Evolutionary conservation across 2,888 invertebrate species (phyloP).

Genomic region (Leptinotarsa peninsularis): DNA sequence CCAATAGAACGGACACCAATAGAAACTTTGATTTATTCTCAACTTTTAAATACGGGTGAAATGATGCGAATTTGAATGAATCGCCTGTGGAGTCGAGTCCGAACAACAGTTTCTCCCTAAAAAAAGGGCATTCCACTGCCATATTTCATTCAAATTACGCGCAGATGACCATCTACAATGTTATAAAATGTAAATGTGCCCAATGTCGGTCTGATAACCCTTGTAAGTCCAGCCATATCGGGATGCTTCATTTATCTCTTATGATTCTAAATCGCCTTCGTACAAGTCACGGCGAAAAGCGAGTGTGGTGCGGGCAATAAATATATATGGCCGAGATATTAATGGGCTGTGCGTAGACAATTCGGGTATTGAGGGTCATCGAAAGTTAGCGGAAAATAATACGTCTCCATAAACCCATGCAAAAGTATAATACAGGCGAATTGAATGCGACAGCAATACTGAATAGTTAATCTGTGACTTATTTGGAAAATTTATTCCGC

Average conservation of each 20-base stretch:
- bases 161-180: slow-evolving; percentile 63
- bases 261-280: slow-evolving; percentile 58
- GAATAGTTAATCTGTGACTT: neutral
- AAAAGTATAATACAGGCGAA: neutral
- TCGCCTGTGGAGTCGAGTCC: slow-evolving; percentile 31
- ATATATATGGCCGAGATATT: slow-evolving; percentile 58
- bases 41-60: slow-evolving; percentile 46
- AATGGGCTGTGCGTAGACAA: slow-evolving; percentile 55
- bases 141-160: slow-evolving; percentile 62
- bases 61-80: slow-evolving; percentile 36
- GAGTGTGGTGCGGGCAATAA: slow-evolving; percentile 58
- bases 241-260: slow-evolving; percentile 65
- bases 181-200: slow-evolving; percentile 63
- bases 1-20: slow-evolving; percentile 6
- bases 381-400: slow-evolving; percentile 16
- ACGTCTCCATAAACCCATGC: slow-evolving; percentile 27
- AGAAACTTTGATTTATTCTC: slow-evolving; percentile 42
- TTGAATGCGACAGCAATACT: neutral
- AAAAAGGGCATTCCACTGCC: slow-evolving; percentile 50
- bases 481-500: too few relatives aligned
- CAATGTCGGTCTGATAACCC: slow-evolving; percentile 61
- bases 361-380: slow-evolving; percentile 42
- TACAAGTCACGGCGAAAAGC: slow-evolving; percentile 56
- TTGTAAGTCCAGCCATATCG: slow-evolving; percentile 58
- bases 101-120: slow-evolving; percentile 49